A percentile compares a stretch with the other conserved stretches of the same genome.
phyloP scores from a whole-genome alignment of 2,113 vertebrate species.

The Hipposideros armiger region DNA sequence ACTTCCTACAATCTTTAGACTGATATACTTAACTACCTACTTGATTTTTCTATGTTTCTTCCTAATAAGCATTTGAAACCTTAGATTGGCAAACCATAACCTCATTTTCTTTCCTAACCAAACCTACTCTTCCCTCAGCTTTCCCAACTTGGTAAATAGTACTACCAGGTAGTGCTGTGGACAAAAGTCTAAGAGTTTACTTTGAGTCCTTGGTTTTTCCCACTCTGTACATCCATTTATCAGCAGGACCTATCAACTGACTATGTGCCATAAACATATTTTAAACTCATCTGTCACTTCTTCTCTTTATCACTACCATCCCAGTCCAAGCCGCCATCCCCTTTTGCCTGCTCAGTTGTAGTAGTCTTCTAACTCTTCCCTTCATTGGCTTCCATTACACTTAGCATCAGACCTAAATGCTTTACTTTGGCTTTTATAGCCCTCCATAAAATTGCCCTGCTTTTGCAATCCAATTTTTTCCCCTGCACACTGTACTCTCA shows the following conservation, averaged over 20 bases:
- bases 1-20: background rate
- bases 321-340: background rate
- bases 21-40: background rate
- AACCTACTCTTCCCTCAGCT: background rate
- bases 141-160: background rate
- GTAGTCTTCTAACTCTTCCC: background rate
- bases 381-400: background rate
- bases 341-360: too few species aligned
- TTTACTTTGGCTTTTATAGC: background rate
- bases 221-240: background rate
- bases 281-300: background rate
- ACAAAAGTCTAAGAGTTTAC: background rate
- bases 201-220: background rate
- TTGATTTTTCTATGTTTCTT: background rate
- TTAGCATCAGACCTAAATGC: background rate
- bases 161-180: background rate
- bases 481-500: background rate
- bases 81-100: background rate
- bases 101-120: background rate
- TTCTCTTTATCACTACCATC: background rate
- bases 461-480: background rate
- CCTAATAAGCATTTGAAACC: background rate
- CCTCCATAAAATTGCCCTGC: background rate
- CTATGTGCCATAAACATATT: background rate
- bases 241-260: background rate